Base-by-base conservation (phyloP, 2,888 invertebrate genomes). In the Timandra comae region DNA sequence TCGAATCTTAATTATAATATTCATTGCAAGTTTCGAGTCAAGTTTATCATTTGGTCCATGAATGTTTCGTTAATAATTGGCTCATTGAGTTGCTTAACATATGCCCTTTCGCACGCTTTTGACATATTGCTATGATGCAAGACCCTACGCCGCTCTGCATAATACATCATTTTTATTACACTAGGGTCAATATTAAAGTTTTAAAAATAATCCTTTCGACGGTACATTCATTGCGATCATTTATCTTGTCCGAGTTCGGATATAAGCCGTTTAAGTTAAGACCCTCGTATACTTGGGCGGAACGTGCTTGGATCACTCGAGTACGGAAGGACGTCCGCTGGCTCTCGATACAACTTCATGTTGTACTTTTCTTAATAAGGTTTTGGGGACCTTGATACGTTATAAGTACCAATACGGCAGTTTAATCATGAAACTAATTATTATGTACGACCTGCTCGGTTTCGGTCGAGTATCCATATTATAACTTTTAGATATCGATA, bases 51-150 rank as follows among this genome's bases (percentile, higher is more conserved):
- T 30, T 38, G 37, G 45, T 36, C 46, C 48, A 44, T 32, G 46
- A 41, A 43, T 44, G 37, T 44, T 52, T 56, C 46, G 41, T 43
- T 54, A 49, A 43, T 48, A 53, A 49, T 49, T 53, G 55, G 47
- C 46, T 48, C 53, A 51, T 66, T 59, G 45, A 49, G 49, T 67
- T 63, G 43, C 57, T 45, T 49, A 63, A 59, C 55, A 41, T 38
- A 41, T 68, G 72, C 73, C 74, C 76, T 75, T 78, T 75, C 52
- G 49, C 58, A 54, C 58, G 73, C 52, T 70, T 74, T 74, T 76
- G 75, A 76, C 74, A 74, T 72, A 66, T 68, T 56, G 60, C 52
- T 50, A 46, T 70, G 67, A 62, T 56, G 68, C 57, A 73, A 74
- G 50, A 55, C 39, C 45, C 45, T 51, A 52, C 46, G 6, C 16